Conservation (phyloP, 2,797 vertebrate species). For the Chelon labrosus region DNA sequence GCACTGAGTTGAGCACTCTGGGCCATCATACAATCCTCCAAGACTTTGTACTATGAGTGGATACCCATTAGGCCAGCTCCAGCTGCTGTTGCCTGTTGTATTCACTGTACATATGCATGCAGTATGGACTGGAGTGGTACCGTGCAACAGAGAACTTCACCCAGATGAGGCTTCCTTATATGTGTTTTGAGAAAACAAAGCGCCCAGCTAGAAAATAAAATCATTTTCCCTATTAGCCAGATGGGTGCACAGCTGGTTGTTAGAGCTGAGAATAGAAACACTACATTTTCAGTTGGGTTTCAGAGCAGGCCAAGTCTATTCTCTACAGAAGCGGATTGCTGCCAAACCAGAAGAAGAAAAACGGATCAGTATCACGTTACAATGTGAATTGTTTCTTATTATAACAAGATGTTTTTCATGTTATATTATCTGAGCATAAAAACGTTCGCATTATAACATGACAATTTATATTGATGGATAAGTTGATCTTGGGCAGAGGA, state of each 20-base stretch:
- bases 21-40: neutral
- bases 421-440: no score
- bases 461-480: no score
- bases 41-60: neutral
- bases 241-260: conserved; percentile 74
- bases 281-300: conserved; percentile 79
- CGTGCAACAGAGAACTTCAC: conserved; percentile 15
- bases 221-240: conserved; percentile 81
- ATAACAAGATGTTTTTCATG: no score
- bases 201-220: conserved; percentile 85
- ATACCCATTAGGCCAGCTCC: neutral
- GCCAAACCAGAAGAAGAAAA: no score
- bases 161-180: conserved; percentile 14
- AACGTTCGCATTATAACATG: no score
- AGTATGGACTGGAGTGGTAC: neutral
- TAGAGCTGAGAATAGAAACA: conserved; percentile 65
- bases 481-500: no score
- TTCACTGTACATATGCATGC: neutral
- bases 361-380: no score
- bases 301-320: conserved; percentile 59
- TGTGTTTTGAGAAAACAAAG: conserved; percentile 78
- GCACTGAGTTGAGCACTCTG: neutral
- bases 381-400: no score
- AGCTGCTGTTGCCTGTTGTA: conserved; percentile 7
- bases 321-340: conserved; percentile 1